Base-by-base conservation (phyloP, 2,113 vertebrate species). In the Microtus oregoni region DNA sequence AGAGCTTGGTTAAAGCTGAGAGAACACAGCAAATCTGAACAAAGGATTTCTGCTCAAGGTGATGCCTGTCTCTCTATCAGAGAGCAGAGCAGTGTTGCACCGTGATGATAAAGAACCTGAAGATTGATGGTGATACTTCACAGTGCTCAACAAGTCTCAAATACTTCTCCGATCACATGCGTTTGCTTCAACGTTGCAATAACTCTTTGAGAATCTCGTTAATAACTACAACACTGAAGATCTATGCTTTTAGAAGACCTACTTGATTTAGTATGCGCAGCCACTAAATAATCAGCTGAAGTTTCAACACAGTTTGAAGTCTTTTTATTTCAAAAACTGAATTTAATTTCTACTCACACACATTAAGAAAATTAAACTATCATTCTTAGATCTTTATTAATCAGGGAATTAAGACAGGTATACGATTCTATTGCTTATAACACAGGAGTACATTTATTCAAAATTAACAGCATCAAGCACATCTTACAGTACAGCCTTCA, bases 251-350 rank as follows among this genome's bases (percentile, higher is more conserved):
- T 41, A 30, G n/a, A 93, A 92, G 26, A 1, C 67, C 17, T 85
- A 7, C 5, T 15, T 13, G 5, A 55, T 38, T 79, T 73, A 20
- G 41, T 44, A 86, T 2, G 0, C 14, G 28, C 3, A 92, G 52
- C 32, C 13, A n/a, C 32, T 92, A 68, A 91, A 41, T 85, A 32
- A 82, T 79, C 24, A 17, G 1, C 7, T 17, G 32, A 35, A 28
- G 19, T 61, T 72, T 58, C 17, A 28, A 50, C 30, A 35, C 72
- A 96, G 32, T 70, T 35, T 63, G 11, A 65, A 35, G 68, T 83
- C 17, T 94, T 96, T 93, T 91, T 65, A 72, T 92, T 92, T 93
- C 61, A 68, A 55, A 90, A 19, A 24, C 28, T 22, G 52, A 85
- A 77, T 44, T 67, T 86, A 61, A 81, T 81, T 94, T 76, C 52